phyloP scores from a whole-genome alignment of 2,888 invertebrate genomes.

The Sinopyrophorus schimmeli region DNA sequence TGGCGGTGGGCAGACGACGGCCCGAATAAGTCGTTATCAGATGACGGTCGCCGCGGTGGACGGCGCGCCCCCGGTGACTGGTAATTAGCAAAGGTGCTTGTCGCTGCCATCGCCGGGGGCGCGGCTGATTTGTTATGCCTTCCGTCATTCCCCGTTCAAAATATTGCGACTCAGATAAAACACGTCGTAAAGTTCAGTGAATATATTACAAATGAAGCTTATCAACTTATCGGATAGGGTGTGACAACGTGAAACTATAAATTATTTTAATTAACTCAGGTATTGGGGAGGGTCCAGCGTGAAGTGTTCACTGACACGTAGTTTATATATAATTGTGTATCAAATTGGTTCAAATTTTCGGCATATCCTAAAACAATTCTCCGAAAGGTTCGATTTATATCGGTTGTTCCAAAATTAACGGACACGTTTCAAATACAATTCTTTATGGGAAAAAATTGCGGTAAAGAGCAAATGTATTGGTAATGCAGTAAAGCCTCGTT shows the following conservation, averaged over 20 bases:
- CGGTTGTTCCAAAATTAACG: no score
- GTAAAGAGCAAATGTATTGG: no score
- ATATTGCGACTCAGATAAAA: constrained; percentile 48
- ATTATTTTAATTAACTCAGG: constrained; percentile 49
- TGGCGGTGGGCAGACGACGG: constrained; percentile 33
- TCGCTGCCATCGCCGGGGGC: constrained; percentile 36
- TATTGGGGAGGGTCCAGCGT: constrained; percentile 43
- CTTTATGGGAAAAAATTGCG: no score
- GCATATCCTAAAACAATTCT: no score
- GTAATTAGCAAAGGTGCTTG: constrained; percentile 44
- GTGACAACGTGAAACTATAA: constrained; percentile 46
- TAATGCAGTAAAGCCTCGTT: no score
- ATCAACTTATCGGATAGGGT: constrained; percentile 47
- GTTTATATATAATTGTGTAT: constrained; percentile 14
- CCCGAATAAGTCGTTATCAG: constrained; percentile 37
- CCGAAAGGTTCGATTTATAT: no score
- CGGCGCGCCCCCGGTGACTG: constrained; percentile 32
- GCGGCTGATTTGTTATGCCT: constrained; percentile 45
- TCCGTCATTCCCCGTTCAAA: constrained; percentile 41
- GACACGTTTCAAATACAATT: no score
- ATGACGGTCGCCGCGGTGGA: constrained; percentile 33
- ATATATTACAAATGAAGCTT: constrained; percentile 44
- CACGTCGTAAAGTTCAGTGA: constrained; percentile 47
- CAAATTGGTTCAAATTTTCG: no score
- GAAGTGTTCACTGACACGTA: constrained; percentile 43